Conservation (phyloP, 37 sponge, comb jelly and placozoan genomes). For the Diacarnus erythraeanus region DNA sequence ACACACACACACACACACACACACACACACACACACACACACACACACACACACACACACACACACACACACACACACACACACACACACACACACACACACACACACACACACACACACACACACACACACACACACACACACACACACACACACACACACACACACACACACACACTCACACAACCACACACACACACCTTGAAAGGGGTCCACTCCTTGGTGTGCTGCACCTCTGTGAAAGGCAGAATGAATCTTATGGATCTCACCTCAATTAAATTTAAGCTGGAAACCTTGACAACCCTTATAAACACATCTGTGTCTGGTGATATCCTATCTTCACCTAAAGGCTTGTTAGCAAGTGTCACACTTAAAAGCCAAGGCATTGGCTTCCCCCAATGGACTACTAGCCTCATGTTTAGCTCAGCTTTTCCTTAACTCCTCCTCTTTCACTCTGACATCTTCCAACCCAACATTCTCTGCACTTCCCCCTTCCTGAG, state of each 20-base stretch:
- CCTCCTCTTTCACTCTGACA: not conserved
- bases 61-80: slow-evolving; percentile 73
- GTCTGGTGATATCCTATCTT: too few relatives aligned
- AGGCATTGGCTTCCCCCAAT: too few relatives aligned
- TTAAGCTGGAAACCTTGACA: not conserved
- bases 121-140: slow-evolving; percentile 62
- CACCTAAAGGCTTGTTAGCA: too few relatives aligned
- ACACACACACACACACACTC: not conserved
- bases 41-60: slow-evolving; percentile 62
- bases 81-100: slow-evolving; percentile 60
- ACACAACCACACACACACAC: not conserved
- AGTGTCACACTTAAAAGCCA: too few relatives aligned
- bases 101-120: slow-evolving; percentile 58
- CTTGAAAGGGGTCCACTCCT: not conserved
- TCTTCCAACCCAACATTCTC: not conserved
- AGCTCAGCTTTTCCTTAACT: not conserved
- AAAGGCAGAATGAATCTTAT: not conserved
- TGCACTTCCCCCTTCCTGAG: not conserved
- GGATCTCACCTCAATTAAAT: not conserved
- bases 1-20: slow-evolving; percentile 52
- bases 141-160: not conserved
- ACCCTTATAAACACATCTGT: too few relatives aligned
- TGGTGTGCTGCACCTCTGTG: not conserved
- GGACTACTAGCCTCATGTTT: not conserved
- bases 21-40: slow-evolving; percentile 66